Conservation (phyloP, 1,140 invertebrate genomes). For the Aphis gossypii region DNA sequence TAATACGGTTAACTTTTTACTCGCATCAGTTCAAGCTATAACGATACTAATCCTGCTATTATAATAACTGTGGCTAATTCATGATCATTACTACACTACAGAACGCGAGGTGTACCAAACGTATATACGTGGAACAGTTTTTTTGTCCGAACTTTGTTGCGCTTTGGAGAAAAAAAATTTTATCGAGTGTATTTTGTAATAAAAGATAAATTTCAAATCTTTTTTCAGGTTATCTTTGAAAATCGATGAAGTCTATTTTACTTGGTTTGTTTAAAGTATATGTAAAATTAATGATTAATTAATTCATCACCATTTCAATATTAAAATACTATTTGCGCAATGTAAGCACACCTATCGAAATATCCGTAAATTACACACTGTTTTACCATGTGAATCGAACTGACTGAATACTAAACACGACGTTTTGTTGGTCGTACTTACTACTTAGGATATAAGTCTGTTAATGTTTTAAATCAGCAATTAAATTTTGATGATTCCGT, state of each 20-base stretch:
- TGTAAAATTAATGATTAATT: background rate
- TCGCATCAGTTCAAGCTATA: background rate
- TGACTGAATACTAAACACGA: background rate
- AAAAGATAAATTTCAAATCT: conserved; percentile 60
- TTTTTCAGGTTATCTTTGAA: background rate
- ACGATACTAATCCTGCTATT: background rate
- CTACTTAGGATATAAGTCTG: background rate
- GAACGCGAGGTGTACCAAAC: conserved; percentile 13
- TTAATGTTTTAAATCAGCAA: background rate
- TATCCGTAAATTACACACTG: background rate
- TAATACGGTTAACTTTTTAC: background rate
- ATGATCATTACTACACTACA: background rate
- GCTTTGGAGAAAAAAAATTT: background rate
- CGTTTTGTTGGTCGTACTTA: background rate
- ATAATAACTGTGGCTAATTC: background rate
- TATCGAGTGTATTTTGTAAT: conserved; percentile 64
- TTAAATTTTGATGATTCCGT: background rate
- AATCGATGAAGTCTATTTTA: background rate
- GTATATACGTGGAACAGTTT: conserved; percentile 19
- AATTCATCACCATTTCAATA: background rate
- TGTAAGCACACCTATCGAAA: background rate
- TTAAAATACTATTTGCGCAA: background rate
- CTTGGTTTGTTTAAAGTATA: background rate
- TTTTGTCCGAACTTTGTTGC: background rate
- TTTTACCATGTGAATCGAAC: background rate